These are phyloP conservation scores for Montipora sp. DNA, from an alignment of 64 coral and sea anemone species.

Conservation along the genomic window DNA sequence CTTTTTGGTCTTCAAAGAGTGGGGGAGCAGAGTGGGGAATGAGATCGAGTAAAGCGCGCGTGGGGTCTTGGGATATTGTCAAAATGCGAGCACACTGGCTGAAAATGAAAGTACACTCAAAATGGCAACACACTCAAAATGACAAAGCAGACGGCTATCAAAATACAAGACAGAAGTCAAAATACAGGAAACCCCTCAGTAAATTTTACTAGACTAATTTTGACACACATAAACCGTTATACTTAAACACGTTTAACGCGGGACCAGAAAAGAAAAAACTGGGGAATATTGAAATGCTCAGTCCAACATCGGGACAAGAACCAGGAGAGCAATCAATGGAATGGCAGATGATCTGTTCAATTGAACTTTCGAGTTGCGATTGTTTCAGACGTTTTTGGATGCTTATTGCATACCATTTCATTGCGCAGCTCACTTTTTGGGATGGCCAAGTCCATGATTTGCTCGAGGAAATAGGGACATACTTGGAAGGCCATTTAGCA, in stretches of 20 bases:
- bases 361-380: conserved; percentile 11
- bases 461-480: conserved; percentile 6
- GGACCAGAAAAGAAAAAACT: conserved; percentile 13
- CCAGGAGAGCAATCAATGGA: not conserved
- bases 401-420: not conserved
- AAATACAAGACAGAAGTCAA: too few species aligned
- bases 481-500: conserved; percentile 33
- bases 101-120: not conserved
- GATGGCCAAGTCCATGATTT: conserved; percentile 15
- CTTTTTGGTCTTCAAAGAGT: not conserved
- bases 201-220: too few species aligned
- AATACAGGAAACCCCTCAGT: too few species aligned
- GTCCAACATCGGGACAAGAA: conserved; percentile 28
- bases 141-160: too few species aligned
- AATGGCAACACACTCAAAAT: too few species aligned
- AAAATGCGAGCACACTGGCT: not conserved
- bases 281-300: not conserved
- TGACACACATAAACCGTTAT: too few species aligned
- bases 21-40: not conserved
- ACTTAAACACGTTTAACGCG: too few species aligned
- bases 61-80: not conserved
- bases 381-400: conserved; percentile 9
- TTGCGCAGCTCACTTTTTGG: not conserved
- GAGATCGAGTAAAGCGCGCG: not conserved
- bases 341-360: conserved; percentile 29